Evolutionary conservation across 2,113 vertebrate species (phyloP).

Genomic region (Apteryx owenii): DNA sequence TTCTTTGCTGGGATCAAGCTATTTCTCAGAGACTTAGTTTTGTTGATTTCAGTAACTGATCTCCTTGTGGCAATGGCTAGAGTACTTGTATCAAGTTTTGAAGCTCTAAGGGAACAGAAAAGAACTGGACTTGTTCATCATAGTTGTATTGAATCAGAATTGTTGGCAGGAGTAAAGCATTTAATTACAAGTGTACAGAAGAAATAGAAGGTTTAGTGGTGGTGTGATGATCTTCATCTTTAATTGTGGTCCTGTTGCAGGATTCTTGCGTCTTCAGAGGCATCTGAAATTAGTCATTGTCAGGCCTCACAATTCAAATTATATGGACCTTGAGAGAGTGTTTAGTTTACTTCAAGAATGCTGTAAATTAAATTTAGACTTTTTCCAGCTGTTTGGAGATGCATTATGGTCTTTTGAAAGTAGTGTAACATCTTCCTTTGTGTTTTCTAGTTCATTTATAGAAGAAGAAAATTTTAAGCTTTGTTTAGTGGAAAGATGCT

Average conservation of each 20-base stretch:
- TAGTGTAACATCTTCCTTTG: not conserved
- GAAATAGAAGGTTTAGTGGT: not conserved
- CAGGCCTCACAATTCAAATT: not conserved
- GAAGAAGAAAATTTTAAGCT: not conserved
- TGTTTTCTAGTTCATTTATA: not conserved
- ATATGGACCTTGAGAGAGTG: not conserved
- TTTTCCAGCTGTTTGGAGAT: not conserved
- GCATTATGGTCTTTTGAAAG: not conserved
- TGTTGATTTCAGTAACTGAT: not conserved
- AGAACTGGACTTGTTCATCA: not conserved
- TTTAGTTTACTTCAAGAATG: not conserved
- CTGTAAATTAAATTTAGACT: not conserved
- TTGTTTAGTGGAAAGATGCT: not conserved
- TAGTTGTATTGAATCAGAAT: not conserved
- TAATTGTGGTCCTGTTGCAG: not conserved
- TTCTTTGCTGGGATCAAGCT: not conserved
- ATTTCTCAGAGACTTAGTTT: not conserved
- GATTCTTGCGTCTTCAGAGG: not conserved
- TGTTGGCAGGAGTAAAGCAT: not conserved
- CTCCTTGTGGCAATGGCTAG: not conserved
- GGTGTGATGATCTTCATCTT: not conserved
- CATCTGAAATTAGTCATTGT: not conserved
- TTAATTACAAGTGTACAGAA: not conserved
- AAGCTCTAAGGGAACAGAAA: not conserved
- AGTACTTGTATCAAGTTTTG: not conserved